Conservation (phyloP, 1,140 invertebrate species). For the Eulimnadia texana region DNA sequence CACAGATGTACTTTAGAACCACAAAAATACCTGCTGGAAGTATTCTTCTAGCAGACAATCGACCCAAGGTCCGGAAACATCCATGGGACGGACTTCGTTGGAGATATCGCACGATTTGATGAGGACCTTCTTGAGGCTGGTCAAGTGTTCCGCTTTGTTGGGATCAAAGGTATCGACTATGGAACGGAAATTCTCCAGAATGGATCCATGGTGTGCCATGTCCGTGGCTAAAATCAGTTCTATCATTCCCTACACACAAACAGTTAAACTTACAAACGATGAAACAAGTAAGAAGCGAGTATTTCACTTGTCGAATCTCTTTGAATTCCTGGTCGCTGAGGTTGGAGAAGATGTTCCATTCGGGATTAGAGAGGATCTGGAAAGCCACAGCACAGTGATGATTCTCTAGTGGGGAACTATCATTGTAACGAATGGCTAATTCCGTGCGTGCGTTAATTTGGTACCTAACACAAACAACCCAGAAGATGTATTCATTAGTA, state of each 20-base stretch:
- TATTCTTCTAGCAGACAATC: constrained; percentile 33
- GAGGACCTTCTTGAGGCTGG: constrained; percentile 32
- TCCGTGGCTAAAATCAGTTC: constrained; percentile 32
- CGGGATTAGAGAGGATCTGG: constrained; percentile 5
- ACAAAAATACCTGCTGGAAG: constrained; percentile 33
- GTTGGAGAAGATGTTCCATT: constrained; percentile 10
- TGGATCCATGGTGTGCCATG: constrained; percentile 32
- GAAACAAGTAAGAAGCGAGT: background rate
- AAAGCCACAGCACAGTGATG: constrained; percentile 7
- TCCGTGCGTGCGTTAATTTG: constrained; percentile 8
- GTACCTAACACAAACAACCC: background rate
- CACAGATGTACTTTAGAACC: too few relatives aligned
- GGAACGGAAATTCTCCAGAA: constrained; percentile 30
- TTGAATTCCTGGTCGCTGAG: background rate
- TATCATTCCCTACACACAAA: constrained; percentile 25
- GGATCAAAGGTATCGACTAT: constrained; percentile 24
- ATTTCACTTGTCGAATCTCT: background rate
- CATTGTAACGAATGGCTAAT: constrained; percentile 8
- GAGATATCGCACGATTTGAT: constrained; percentile 35
- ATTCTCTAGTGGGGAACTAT: constrained; percentile 6
- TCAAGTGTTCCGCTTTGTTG: constrained; percentile 23
- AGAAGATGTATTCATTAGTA: background rate
- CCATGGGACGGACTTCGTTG: constrained; percentile 33
- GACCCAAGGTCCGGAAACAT: constrained; percentile 33
- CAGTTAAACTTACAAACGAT: background rate